A percentile compares a stretch with the other conserved stretches of the same genome.
phyloP scores from a whole-genome alignment of 2,797 vertebrate species.

The Pseudochirops corinnae region DNA sequence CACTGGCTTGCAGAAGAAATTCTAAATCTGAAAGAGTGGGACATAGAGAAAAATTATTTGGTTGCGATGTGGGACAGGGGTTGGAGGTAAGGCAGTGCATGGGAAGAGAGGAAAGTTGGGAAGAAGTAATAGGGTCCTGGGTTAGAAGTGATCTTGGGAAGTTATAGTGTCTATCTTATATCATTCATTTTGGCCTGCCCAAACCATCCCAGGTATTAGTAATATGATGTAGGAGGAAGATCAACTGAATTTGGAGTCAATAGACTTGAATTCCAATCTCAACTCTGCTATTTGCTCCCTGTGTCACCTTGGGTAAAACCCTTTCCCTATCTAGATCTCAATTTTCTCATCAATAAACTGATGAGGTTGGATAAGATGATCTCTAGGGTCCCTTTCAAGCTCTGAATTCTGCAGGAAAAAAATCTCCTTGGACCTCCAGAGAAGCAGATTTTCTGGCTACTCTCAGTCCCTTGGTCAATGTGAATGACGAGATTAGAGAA shows the following conservation, averaged over 20 bases:
- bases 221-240: background rate
- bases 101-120: background rate
- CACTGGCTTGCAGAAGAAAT: background rate
- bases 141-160: background rate
- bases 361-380: background rate
- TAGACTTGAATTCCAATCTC: background rate
- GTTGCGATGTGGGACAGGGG: too few relatives aligned
- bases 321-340: background rate
- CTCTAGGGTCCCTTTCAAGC: background rate
- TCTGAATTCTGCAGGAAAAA: background rate
- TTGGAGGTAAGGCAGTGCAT: background rate
- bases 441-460: background rate
- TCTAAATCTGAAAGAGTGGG: too few relatives aligned
- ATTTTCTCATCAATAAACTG: background rate
- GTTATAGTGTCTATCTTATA: background rate
- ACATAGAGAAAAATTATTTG: too few relatives aligned
- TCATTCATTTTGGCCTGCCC: background rate
- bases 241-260: background rate
- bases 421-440: background rate
- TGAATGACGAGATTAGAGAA: background rate
- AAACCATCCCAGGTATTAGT: background rate
- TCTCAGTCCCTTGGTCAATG: background rate
- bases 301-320: background rate
- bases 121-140: accelerated
- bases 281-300: background rate